phyloP scores from a whole-genome alignment of 2,888 invertebrate genomes.

The Athetis lepigone region DNA sequence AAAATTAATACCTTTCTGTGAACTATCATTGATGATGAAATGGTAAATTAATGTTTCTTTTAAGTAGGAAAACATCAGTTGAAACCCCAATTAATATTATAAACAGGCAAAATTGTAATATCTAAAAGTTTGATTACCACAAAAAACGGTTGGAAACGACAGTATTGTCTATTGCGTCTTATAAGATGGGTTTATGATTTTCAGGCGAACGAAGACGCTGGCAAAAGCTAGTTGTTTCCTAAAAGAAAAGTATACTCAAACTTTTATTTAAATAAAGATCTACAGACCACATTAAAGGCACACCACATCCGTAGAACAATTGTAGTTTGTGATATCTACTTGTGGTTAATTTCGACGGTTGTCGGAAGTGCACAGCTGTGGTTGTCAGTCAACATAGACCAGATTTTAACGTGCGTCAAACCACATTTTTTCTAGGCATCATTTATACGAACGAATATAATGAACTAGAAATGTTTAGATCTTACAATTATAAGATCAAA shows the following conservation, averaged over 20 bases:
- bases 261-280: conserved; percentile 13
- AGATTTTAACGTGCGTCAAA: conserved; percentile 7
- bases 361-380: conserved; percentile 36
- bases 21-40: conserved; percentile 21
- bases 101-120: too few relatives aligned
- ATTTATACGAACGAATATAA: background rate
- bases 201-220: too few relatives aligned
- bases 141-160: too few relatives aligned
- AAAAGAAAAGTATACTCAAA: conserved; percentile 8
- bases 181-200: too few relatives aligned
- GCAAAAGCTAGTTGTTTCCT: too few relatives aligned
- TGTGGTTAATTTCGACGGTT: conserved; percentile 38
- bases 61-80: background rate
- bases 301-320: conserved; percentile 40
- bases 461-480: too few relatives aligned
- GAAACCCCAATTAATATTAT: too few relatives aligned
- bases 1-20: conserved; percentile 24
- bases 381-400: conserved; percentile 13
- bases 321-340: conserved; percentile 32
- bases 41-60: conserved; percentile 3
- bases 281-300: conserved; percentile 34
- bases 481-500: too few relatives aligned
- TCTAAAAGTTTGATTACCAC: too few relatives aligned
- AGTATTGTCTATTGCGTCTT: background rate
- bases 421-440: background rate